These are phyloP conservation scores for Psittacus erithacus DNA, from an alignment of 2,113 vertebrate species.

Conservation along the genomic window DNA sequence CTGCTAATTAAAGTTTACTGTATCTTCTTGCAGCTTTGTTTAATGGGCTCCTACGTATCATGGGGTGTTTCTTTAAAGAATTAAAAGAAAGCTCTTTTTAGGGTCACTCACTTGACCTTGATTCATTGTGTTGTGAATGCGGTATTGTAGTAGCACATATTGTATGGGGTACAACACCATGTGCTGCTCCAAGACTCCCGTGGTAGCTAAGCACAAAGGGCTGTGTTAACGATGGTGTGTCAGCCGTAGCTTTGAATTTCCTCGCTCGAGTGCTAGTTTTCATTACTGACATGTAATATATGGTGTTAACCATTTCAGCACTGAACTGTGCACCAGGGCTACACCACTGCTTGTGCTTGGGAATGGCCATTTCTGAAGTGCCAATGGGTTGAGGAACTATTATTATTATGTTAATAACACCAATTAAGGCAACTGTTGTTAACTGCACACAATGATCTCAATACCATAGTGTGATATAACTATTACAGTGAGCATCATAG, in stretches of 20 bases:
- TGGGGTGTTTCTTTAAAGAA: constrained; percentile 70
- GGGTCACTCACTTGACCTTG: constrained; percentile 69
- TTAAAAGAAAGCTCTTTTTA: constrained; percentile 71
- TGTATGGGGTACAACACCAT: constrained; percentile 72
- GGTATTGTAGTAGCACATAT: constrained; percentile 66
- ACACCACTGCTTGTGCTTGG: not conserved
- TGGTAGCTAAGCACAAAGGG: constrained; percentile 68
- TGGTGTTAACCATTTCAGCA: constrained; percentile 51
- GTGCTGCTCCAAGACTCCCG: constrained; percentile 69
- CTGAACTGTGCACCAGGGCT: not conserved
- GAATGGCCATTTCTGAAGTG: not conserved
- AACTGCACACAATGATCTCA: constrained; percentile 46
- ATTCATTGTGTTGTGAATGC: constrained; percentile 70
- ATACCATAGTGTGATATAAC: constrained; percentile 35
- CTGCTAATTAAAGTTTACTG: constrained; percentile 74
- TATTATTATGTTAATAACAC: constrained; percentile 44
- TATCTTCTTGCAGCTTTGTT: constrained; percentile 72
- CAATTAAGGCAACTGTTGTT: constrained; percentile 56
- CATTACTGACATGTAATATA: constrained; percentile 62
- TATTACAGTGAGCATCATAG: constrained; percentile 10
- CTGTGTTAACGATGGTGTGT: constrained; percentile 66
- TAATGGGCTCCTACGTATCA: constrained; percentile 67
- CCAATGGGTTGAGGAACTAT: constrained; percentile 1
- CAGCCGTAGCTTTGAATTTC: constrained; percentile 70
- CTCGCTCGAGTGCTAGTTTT: constrained; percentile 66